A percentile compares a stretch with the other conserved stretches of the same genome.
These are phyloP conservation scores for Cataglyphis rosenhaueri DNA, from an alignment of 2,888 invertebrate genomes.

Conservation along the genomic window DNA sequence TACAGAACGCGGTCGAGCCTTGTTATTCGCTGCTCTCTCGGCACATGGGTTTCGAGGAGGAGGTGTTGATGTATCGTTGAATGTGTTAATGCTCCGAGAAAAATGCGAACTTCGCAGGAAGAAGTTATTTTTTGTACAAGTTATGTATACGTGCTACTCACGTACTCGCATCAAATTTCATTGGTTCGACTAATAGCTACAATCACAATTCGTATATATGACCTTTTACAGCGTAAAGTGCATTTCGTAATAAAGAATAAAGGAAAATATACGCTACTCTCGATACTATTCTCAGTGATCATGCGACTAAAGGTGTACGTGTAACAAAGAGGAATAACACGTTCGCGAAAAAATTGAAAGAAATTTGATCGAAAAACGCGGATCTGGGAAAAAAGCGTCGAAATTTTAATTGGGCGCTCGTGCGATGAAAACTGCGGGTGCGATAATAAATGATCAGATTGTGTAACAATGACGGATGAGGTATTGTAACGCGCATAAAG, in stretches of 20 bases:
- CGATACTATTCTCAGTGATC: not conserved
- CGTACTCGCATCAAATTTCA: not conserved
- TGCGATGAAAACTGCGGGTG: conserved; percentile 2
- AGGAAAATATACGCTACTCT: not conserved
- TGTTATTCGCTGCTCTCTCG: conserved; percentile 33
- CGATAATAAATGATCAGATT: conserved; percentile 24
- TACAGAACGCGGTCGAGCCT: conserved; percentile 38
- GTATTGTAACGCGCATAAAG: conserved; percentile 36
- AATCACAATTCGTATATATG: not conserved
- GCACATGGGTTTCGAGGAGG: conserved; percentile 41
- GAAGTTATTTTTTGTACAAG: not conserved
- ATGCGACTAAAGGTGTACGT: not conserved
- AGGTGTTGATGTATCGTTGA: not conserved
- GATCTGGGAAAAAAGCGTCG: not conserved
- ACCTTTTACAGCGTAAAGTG: not conserved
- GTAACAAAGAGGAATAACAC: not conserved
- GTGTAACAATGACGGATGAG: not conserved
- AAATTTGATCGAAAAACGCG: not conserved
- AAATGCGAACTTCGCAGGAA: not conserved
- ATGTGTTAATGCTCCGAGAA: conserved; percentile 17
- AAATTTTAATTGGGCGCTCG: not conserved
- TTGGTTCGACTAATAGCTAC: not conserved
- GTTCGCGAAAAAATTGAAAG: not conserved
- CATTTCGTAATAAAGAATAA: conserved; percentile 13
- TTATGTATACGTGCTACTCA: not conserved